Evolutionary conservation across 2,797 vertebrate species (phyloP).

Genomic region (Pangasius sanitwongsei): DNA sequence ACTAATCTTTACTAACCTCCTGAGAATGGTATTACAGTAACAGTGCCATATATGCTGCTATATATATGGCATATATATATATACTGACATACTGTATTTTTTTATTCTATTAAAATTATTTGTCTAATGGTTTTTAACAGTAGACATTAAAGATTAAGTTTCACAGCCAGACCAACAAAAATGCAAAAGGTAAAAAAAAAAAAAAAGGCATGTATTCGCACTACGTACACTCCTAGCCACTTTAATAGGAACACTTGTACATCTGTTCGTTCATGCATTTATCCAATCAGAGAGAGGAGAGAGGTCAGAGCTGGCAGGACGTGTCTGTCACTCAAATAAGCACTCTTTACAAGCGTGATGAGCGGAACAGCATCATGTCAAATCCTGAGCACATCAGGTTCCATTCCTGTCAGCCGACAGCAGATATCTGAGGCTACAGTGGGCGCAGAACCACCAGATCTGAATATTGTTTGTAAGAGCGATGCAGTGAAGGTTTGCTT

Average conservation of each 20-base stretch:
- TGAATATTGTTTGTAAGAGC: not conserved
- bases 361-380: not conserved
- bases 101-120: not conserved
- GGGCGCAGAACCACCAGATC: not conserved
- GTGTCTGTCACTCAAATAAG: not conserved
- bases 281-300: not conserved
- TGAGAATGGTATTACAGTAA: not conserved
- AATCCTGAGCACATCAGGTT: not conserved
- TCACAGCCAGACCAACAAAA: not conserved
- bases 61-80: too few relatives aligned
- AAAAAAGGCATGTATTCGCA: not conserved
- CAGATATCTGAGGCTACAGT: not conserved
- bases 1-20: not conserved
- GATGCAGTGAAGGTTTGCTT: not conserved
- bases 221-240: not conserved
- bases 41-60: not conserved
- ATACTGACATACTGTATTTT: not conserved
- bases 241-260: not conserved
- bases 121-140: too few relatives aligned
- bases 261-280: not conserved
- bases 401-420: not conserved
- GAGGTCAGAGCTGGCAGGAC: not conserved
- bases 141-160: not conserved
- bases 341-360: not conserved
- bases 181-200: not conserved